Base-by-base conservation (phyloP, 2,113 vertebrate genomes). In the Cacatua alba region DNA sequence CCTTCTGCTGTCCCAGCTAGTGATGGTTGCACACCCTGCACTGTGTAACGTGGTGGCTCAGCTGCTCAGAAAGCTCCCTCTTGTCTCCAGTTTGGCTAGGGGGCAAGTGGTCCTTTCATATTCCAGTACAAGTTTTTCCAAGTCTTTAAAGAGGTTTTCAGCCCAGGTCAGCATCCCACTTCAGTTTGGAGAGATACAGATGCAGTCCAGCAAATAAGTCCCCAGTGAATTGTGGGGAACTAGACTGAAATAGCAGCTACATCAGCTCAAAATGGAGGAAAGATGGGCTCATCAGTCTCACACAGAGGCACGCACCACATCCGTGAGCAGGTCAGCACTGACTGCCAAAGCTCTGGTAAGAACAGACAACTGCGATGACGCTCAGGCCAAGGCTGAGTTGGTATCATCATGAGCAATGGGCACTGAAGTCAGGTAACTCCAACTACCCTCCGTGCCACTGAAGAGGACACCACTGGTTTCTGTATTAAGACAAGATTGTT, bases 151-250 rank as follows among this genome's bases (percentile, higher is more conserved):
- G 31, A 93, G 33, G 24, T 77, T 94, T 86, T 74, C 62, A 67
- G 53, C 25, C 19, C 44, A 44, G 39, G 43, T 69, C 35, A 82
- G 37, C 5, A 1, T 41, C 33, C 12, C 29, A 79, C 31, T 14
- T 71, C n/a, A 48, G 12, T 74, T 28, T 82, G 91, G 65, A 75
- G 52, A 86, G 52, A 55, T 43, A 63, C 7, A 70, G 72, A 44
- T 2, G 1, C 0, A 0, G 44, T 44, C 44, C 52, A 68, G n/a
- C 21, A 83, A 44, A 28, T 8, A 4, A n/a, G 41, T 86, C 86
- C 65, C 4, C 0, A 80, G 17, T 37, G 62, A 64, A 59, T 55
- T 7, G 1, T 53, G 84, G 67, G 88, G 88, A 90, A 64, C n/a
- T 51, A 71, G 51, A n/a, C 35, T 81, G 81, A 84, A 86, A 59